Evolutionary conservation across 2,113 vertebrate species (phyloP), one percentile per base, ranked within the genome.

Genomic region (Phrynocephalus versicolor): DNA sequence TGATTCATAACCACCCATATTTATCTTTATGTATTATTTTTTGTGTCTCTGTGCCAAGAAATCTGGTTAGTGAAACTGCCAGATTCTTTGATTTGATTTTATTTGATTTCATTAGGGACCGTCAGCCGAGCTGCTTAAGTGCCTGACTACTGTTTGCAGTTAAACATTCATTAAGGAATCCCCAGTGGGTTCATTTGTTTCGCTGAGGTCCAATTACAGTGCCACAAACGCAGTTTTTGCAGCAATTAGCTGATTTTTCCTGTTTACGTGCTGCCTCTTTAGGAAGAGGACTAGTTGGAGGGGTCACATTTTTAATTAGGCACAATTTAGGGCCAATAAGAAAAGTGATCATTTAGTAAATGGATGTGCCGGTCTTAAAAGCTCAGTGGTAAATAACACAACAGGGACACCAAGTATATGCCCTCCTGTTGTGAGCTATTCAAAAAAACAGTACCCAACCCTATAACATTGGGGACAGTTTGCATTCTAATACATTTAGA

Each of bases 181-280:
- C 98, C 98, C 96, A 93, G 96, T 96, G 97, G 98, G 97, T 98
- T 97, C 95, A 97, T 98, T 98, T 97, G 96, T 97, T 97, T 98
- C 97, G 95, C 97, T 93, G 94, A 97, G 97, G 97, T 96, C 97
- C 97, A 98, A 98, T 98, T 98, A 98, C 97, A 96, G 95, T 95
- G 96, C 96, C 96, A 96, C 96, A 96, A 97, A 97, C 96, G 95
- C 94, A 96, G 96, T 95, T 97, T 97, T 97, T 96, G 95, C 94
- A 95, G 97, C 98, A 98, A 98, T 99, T 98, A 98, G 97, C 95
- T 96, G 97, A 97, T 97, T 98, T 97, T 98, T 98, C 97, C 97
- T 98, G 97, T 99, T 99, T 99, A 98, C 97, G 96, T 97, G 98
- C 96, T 96, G 94, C 97, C 96, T 98, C 96, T 96, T 97, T 96